These are phyloP conservation scores for Agrotis ipsilon DNA, from an alignment of 2,888 invertebrate species.

Conservation along the genomic window DNA sequence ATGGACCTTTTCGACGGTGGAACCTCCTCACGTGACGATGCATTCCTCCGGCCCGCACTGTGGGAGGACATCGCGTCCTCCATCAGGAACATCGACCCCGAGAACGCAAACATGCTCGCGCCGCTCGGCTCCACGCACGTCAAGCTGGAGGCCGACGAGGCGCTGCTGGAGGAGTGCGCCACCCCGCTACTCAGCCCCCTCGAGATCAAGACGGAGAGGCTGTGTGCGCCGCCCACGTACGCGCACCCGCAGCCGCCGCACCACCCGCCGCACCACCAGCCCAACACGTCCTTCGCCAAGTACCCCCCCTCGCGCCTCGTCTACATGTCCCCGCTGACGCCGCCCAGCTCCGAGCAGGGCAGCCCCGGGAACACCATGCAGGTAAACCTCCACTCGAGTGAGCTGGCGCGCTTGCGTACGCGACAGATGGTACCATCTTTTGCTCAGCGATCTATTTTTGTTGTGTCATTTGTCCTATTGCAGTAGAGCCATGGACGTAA, in stretches of 20 bases:
- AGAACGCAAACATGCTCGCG: constrained; percentile 96
- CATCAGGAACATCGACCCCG: constrained; percentile 97
- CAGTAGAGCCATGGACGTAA: constrained; percentile 62
- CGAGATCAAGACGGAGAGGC: constrained; percentile 95
- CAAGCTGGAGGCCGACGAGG: constrained; percentile 94
- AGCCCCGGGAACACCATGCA: constrained; percentile 94
- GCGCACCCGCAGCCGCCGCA: constrained; percentile 80
- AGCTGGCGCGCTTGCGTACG: constrained; percentile 80
- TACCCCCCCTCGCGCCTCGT: constrained; percentile 89
- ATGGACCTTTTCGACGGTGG: constrained; percentile 90
- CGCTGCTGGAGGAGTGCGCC: constrained; percentile 91
- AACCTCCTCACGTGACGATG: constrained; percentile 94
- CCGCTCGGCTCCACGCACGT: constrained; percentile 93
- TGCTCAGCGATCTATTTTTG: constrained; percentile 79
- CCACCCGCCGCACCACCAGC: constrained; percentile 82
- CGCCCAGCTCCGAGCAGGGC: constrained; percentile 97
- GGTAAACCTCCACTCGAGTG: constrained; percentile 75
- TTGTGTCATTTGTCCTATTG: constrained; percentile 63
- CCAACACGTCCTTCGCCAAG: constrained; percentile 82
- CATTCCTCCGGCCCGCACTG: constrained; percentile 96
- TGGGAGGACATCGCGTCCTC: constrained; percentile 98
- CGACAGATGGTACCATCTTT: constrained; percentile 83
- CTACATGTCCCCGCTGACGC: constrained; percentile 96
- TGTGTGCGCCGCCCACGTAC: constrained; percentile 91
- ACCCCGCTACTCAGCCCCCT: constrained; percentile 94